These are phyloP conservation scores for Steinernema khuongi DNA, from an alignment of 1,140 invertebrate species.

Conservation along the genomic window DNA sequence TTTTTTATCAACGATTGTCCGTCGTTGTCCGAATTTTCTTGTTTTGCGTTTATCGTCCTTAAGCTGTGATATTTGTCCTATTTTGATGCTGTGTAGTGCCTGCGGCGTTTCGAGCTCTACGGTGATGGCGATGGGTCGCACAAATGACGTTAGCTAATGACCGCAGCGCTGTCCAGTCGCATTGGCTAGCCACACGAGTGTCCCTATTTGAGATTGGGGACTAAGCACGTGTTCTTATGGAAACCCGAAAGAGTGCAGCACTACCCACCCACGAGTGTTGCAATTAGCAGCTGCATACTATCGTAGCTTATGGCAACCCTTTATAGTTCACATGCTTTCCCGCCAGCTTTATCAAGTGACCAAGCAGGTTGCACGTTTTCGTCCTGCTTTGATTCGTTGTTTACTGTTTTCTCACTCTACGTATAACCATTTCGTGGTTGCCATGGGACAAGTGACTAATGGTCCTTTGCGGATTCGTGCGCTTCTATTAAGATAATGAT, in stretches of 20 bases:
- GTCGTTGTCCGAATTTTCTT: not conserved
- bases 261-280: not conserved
- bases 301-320: too few species aligned
- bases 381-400: too few species aligned
- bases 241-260: not conserved
- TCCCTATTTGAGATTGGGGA: not conserved
- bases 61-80: not conserved
- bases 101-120: not conserved
- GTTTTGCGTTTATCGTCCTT: not conserved
- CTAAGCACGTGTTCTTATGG: not conserved
- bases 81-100: not conserved
- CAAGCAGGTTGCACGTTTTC: too few species aligned
- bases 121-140: not conserved
- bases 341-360: too few species aligned
- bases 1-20: not conserved
- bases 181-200: not conserved
- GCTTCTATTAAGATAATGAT: not conserved
- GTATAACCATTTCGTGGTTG: too few species aligned
- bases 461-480: not conserved
- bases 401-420: too few species aligned
- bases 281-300: not conserved
- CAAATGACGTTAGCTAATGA: constrained; percentile 7
- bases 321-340: too few species aligned
- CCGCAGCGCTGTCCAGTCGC: not conserved
- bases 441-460: not conserved